phyloP scores from a whole-genome alignment of 1,140 invertebrate genomes.

The Rhyzopertha dominica region DNA sequence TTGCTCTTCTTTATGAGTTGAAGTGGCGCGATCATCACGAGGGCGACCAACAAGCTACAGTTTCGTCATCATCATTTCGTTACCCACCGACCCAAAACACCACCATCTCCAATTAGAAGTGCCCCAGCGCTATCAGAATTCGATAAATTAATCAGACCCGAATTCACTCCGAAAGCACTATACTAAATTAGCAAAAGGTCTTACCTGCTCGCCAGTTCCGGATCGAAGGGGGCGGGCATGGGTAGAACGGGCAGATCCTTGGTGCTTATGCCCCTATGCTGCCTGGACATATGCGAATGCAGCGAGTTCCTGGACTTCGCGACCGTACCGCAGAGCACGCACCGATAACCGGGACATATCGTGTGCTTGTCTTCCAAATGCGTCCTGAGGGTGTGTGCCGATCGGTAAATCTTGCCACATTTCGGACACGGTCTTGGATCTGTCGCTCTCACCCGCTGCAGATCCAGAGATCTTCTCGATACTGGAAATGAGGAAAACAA shows the following conservation, averaged over 20 bases:
- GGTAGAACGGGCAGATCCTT: slow-evolving; percentile 86
- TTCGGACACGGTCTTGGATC: slow-evolving; percentile 88
- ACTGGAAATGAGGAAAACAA: slow-evolving; percentile 60
- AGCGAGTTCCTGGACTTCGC: slow-evolving; percentile 86
- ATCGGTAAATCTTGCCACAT: slow-evolving; percentile 88
- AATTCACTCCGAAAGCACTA: slow-evolving; percentile 1
- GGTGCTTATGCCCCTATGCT: slow-evolving; percentile 86
- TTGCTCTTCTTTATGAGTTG: no score
- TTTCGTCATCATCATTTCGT: no score
- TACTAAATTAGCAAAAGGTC: slow-evolving; percentile 7
- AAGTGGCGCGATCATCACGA: no score
- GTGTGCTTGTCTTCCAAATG: slow-evolving; percentile 91
- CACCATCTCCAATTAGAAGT: no score
- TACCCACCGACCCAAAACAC: no score
- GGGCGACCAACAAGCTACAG: no score
- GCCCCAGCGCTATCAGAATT: no score
- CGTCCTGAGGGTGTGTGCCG: slow-evolving; percentile 82
- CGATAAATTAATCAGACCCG: neutral
- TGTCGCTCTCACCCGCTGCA: slow-evolving; percentile 80
- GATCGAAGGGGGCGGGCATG: slow-evolving; percentile 87
- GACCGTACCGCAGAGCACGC: slow-evolving; percentile 85
- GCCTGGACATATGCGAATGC: slow-evolving; percentile 88
- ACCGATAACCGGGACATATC: slow-evolving; percentile 84
- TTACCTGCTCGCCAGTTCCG: slow-evolving; percentile 71
- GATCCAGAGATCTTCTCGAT: slow-evolving; percentile 69